Conservation (phyloP, 2,888 invertebrate species). For the Cheilosia vernalis region DNA sequence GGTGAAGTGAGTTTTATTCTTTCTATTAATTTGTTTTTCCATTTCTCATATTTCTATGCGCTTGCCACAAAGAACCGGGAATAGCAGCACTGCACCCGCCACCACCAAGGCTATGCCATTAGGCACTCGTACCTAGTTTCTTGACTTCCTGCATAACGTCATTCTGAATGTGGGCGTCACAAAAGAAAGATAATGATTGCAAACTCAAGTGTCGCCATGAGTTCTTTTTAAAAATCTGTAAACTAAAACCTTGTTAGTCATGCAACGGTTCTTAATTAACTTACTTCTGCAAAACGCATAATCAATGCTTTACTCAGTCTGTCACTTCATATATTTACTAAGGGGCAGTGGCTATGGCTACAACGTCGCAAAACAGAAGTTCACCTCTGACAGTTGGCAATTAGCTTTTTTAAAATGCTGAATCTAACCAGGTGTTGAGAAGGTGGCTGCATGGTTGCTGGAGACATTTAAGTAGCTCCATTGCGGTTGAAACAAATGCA, state of each 20-base stretch:
- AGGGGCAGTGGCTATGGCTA: not conserved
- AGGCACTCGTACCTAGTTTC: slow-evolving; percentile 18
- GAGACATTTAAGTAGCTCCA: slow-evolving; percentile 51
- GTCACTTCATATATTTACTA: slow-evolving; percentile 35
- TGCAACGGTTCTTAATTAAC: slow-evolving; percentile 45
- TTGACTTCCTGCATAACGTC: slow-evolving; percentile 57
- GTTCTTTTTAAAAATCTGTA: not conserved
- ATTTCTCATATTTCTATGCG: slow-evolving; percentile 11
- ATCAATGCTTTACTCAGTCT: slow-evolving; percentile 45
- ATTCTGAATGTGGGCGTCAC: slow-evolving; percentile 30
- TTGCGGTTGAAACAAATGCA: not conserved
- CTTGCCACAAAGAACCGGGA: slow-evolving; percentile 25
- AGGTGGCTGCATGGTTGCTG: slow-evolving; percentile 14
- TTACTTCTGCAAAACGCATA: slow-evolving; percentile 51
- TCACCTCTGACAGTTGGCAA: slow-evolving; percentile 56
- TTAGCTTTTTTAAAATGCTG: slow-evolving; percentile 10
- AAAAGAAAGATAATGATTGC: slow-evolving; percentile 33
- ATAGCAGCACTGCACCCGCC: not conserved
- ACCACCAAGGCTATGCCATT: slow-evolving; percentile 33
- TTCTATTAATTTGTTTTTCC: not conserved
- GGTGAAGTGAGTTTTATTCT: slow-evolving; percentile 7
- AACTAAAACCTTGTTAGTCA: slow-evolving; percentile 42
- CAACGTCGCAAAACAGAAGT: slow-evolving; percentile 8
- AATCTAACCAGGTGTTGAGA: slow-evolving; percentile 6
- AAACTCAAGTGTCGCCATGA: not conserved